Percentiles rank a stretch among this genome's conserved stretches.
These are phyloP conservation scores for Diabrotica balteata DNA, from an alignment of 2,888 invertebrate genomes.

Conservation along the genomic window DNA sequence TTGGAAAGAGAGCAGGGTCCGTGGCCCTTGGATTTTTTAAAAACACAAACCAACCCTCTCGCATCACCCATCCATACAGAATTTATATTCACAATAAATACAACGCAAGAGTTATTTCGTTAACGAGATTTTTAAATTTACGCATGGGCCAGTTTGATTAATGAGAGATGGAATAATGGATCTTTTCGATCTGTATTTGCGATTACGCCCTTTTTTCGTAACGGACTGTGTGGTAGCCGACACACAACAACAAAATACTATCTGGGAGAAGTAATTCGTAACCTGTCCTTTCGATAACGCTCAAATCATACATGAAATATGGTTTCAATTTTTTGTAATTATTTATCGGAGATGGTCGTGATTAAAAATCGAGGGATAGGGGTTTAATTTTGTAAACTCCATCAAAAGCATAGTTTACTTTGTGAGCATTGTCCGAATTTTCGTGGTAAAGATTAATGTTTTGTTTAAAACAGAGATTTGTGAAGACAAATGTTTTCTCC, in stretches of 20 bases:
- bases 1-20: conserved; percentile 14
- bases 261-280: conserved; percentile 34
- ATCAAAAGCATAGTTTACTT: neutral
- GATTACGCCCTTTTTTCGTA: conserved; percentile 46
- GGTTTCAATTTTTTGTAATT: conserved; percentile 28
- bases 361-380: conserved; percentile 15
- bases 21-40: conserved; percentile 23
- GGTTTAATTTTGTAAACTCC: neutral
- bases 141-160: conserved; percentile 57
- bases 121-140: conserved; percentile 59
- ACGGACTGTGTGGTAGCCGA: conserved; percentile 39
- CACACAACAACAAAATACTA: conserved; percentile 39
- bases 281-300: conserved; percentile 31
- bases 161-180: conserved; percentile 59
- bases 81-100: conserved; percentile 58
- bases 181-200: conserved; percentile 57
- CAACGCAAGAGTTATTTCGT: conserved; percentile 57
- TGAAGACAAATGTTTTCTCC: too few species aligned
- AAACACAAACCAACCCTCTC: conserved; percentile 44
- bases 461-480: neutral
- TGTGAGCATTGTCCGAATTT: neutral
- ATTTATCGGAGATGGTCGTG: conserved; percentile 21
- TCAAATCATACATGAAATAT: conserved; percentile 30
- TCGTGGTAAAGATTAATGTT: neutral
- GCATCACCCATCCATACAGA: conserved; percentile 44